Evolutionary conservation across 2,113 vertebrate genomes (phyloP), one percentile per base, ranked within the genome.

Genomic region (Calyptommatus sinebrachiatus): DNA sequence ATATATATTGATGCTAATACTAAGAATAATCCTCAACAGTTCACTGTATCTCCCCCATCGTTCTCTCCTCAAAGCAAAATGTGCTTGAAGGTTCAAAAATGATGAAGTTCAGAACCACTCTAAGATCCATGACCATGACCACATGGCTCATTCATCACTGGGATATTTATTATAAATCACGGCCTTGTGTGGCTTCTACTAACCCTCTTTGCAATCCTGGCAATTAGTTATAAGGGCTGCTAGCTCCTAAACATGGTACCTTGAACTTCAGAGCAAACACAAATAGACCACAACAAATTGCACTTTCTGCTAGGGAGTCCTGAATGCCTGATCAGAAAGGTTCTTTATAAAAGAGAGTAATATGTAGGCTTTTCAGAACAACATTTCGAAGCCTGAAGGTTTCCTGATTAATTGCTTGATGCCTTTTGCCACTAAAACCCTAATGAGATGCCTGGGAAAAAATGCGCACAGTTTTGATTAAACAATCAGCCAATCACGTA

Each of bases 401-500:
- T 80, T 87, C 66, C 78, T 85, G 70, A 78, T 80, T 78, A 73
- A 87, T 89, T 88, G 48, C 80, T 71, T 83, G 73, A 65, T 84
- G 67, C 41, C 63, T 62, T 86, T 87, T 85, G 48, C 77, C 63
- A 77, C 84, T 89, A 75, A 84, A 91, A 65, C 78, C 45, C 50
- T 75, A 85, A 87, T 86, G 83, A 88, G 85, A 76, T 86, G 71
- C 80, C 80, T 84, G 62, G 45, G 63, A 77, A 77, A 76, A 67
- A 76, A 61, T 16, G 11, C 66, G 57, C 22, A 62, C 65, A 68
- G 72, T 84, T 84, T 85, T 84, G 83, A 80, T 85, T 86, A 90
- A 87, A 66, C 88, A 86, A 88, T 83, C 85, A 89, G 72, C 79
- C 82, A 79, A 70, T 85, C 73, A 61, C 48, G 53, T 61, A 62